Evolutionary conservation across 1,140 invertebrate genomes (phyloP).

Genomic region (Aphelenchoides fujianensis): DNA sequence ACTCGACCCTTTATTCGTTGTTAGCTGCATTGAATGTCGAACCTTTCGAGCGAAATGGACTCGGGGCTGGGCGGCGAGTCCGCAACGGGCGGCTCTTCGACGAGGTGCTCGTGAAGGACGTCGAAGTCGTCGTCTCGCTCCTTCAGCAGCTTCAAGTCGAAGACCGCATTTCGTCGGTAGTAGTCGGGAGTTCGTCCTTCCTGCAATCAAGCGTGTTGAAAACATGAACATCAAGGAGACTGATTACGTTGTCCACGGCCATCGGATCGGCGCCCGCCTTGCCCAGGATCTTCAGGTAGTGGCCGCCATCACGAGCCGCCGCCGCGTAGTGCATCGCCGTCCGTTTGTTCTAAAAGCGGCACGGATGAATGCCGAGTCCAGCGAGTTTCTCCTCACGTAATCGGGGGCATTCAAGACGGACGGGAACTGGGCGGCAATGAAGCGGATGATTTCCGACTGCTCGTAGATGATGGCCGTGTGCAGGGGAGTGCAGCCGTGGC

Average conservation of each 20-base stretch:
- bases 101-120: slow-evolving; percentile 40
- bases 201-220: slow-evolving; percentile 38
- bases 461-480: slow-evolving; percentile 70
- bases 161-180: slow-evolving; percentile 58
- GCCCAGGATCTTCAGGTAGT: slow-evolving; percentile 79
- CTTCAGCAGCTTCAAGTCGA: slow-evolving; percentile 59
- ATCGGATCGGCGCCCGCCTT: slow-evolving; percentile 80
- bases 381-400: slow-evolving; percentile 51
- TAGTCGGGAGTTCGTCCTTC: slow-evolving; percentile 61
- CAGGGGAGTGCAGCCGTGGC: slow-evolving; percentile 76
- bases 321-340: slow-evolving; percentile 87
- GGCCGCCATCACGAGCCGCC: slow-evolving; percentile 77
- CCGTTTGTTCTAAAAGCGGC: slow-evolving; percentile 70
- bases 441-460: slow-evolving; percentile 70
- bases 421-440: slow-evolving; percentile 55
- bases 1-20: too few species aligned
- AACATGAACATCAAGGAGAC: slow-evolving; percentile 18
- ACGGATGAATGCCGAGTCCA: not conserved
- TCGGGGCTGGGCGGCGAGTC: slow-evolving; percentile 48
- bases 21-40: slow-evolving; percentile 8
- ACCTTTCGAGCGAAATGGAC: slow-evolving; percentile 28
- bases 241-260: slow-evolving; percentile 75
- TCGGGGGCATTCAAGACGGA: slow-evolving; percentile 60
- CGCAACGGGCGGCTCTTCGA: slow-evolving; percentile 44
- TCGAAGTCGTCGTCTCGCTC: slow-evolving; percentile 58